Percentiles rank a stretch among this genome's conserved stretches.
Conservation (phyloP, 1,140 invertebrate species). For the Meloidogyne hapla region DNA sequence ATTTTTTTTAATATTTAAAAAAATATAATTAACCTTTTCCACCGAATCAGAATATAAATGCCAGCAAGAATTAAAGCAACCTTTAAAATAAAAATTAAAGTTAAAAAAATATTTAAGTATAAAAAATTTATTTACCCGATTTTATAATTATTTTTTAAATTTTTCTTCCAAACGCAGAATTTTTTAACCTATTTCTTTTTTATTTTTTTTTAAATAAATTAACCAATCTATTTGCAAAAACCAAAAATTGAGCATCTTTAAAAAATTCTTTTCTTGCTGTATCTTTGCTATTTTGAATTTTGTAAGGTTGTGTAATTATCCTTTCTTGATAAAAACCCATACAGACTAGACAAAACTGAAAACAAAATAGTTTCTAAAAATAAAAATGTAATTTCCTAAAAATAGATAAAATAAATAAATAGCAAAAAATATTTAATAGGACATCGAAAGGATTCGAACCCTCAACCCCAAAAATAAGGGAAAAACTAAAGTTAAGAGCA, state of each 20-base stretch:
- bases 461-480: no score
- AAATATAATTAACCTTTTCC: conserved; percentile 27
- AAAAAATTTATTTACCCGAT: neutral
- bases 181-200: neutral
- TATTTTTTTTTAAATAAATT: conserved; percentile 27
- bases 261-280: conserved; percentile 45
- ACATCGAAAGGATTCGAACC: no score
- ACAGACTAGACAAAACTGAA: conserved; percentile 51
- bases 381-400: no score
- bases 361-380: no score
- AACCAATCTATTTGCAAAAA: conserved; percentile 57
- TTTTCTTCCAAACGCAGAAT: neutral
- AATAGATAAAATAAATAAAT: no score
- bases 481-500: no score
- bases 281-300: conserved; percentile 17
- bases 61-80: conserved; percentile 26
- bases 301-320: conserved; percentile 57
- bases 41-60: conserved; percentile 44
- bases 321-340: conserved; percentile 62
- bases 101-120: neutral
- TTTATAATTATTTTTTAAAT: conserved; percentile 1
- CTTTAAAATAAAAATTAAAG: neutral
- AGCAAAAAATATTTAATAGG: no score
- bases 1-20: neutral
- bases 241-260: conserved; percentile 60